phyloP scores from a whole-genome alignment of 2,888 invertebrate genomes.

The Xylophagus ater region DNA sequence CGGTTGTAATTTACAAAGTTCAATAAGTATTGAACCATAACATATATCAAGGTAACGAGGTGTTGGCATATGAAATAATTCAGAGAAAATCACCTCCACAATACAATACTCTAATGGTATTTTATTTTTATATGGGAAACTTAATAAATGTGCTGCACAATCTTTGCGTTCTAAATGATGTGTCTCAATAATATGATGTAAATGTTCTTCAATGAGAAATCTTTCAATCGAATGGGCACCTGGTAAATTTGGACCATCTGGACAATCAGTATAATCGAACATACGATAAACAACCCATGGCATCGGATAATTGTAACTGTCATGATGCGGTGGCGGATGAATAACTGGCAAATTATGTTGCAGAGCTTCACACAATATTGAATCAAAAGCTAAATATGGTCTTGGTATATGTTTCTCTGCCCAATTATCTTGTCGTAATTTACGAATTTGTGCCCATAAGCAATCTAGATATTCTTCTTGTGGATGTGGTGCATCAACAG shows the following conservation, averaged over 20 bases:
- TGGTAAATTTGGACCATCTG: conserved; percentile 83
- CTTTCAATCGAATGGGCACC: conserved; percentile 96
- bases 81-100: conserved; percentile 92
- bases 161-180: conserved; percentile 84
- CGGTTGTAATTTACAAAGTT: conserved; percentile 92
- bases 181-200: conserved; percentile 85
- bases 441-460: conserved; percentile 88
- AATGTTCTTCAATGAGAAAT: conserved; percentile 94
- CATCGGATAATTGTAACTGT: conserved; percentile 82
- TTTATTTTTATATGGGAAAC: conserved; percentile 85
- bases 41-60: conserved; percentile 83
- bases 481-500: conserved; percentile 85
- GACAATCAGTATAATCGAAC: conserved; percentile 98
- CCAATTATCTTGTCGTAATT: conserved; percentile 90
- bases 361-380: conserved; percentile 86
- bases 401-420: conserved; percentile 91
- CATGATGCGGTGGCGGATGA: conserved; percentile 85
- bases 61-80: conserved; percentile 84
- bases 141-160: conserved; percentile 84
- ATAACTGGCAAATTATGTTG: conserved; percentile 91
- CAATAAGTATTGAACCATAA: conserved; percentile 91
- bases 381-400: conserved; percentile 92
- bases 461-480: conserved; percentile 96
- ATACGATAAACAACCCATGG: conserved; percentile 90
- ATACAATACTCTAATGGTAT: conserved; percentile 97